Base-by-base conservation (phyloP, 2,113 vertebrate species). In the Planiliza haematocheilus region DNA sequence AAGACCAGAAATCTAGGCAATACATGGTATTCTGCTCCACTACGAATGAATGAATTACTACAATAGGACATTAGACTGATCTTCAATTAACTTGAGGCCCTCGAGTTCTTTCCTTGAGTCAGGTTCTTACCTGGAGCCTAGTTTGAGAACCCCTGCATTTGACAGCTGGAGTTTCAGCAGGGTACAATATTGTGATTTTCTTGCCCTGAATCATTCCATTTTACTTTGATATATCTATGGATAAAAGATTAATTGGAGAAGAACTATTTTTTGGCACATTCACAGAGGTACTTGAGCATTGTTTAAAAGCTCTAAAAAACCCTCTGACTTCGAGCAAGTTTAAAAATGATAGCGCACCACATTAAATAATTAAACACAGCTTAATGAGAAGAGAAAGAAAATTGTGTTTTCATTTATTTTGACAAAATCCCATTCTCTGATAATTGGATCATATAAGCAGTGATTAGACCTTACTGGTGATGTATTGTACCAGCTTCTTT, bases 391-490 rank as follows among this genome's bases (percentile, higher is more conserved):
- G 0, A n/a, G 39, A 70, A 51, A 76, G 53, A 59, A 66, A 81
- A 66, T 20, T 73, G 36, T 65, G 55, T 79, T 69, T 81, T 85
- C 70, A 73, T 73, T 81, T 83, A 79, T 63, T 88, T 72, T 70
- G 74, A 57, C 70, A 71, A 65, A 85, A 81, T 85, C 77, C 65
- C 41, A 63, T 73, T 83, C 63, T 73, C 53, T 81, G 58, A 49
- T 83, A 79, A 88, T 64, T 81, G 63, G 74, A 79, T 81, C 52
- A 50, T 53, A 50, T 52, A 59, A 77, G 43, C 34, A 52, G 56
- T 56, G 39, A 85, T 85, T 77, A 69, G 17, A 45, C 8, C 43
- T 55, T 36, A 37, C 59, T 80, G 38, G 1, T 38, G 37, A 70
- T 67, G 42, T 58, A 71, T 73, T 45, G 52, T 18, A 21, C 24